Percentiles rank a stretch among this genome's conserved stretches.
Evolutionary conservation across 2,888 invertebrate genomes (phyloP).

Genomic region (Cheilosia pagana): DNA sequence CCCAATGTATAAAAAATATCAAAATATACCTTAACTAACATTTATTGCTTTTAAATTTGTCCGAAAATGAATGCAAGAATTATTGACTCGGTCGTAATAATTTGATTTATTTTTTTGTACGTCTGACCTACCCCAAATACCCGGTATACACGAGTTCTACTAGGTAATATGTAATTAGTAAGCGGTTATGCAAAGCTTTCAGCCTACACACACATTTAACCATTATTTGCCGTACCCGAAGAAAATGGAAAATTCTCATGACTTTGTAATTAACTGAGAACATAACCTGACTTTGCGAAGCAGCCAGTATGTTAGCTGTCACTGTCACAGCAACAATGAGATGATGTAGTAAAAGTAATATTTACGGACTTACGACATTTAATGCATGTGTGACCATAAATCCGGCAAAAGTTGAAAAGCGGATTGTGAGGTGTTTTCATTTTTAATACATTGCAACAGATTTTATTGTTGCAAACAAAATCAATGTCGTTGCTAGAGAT

Average conservation of each 20-base stretch:
- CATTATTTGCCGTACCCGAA: not conserved
- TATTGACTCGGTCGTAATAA: not conserved
- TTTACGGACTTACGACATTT: conserved; percentile 1
- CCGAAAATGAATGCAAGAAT: too few relatives aligned
- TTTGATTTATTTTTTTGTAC: not conserved
- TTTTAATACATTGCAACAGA: not conserved
- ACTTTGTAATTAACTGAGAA: conserved; percentile 13
- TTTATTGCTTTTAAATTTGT: too few relatives aligned
- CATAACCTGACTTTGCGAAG: not conserved
- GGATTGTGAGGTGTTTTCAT: not conserved
- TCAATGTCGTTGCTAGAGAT: too few relatives aligned
- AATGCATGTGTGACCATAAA: conserved; percentile 15
- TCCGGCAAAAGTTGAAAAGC: not conserved
- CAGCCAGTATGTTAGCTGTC: conserved; percentile 4
- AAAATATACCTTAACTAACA: too few relatives aligned
- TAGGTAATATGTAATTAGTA: conserved; percentile 1
- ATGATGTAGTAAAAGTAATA: conserved; percentile 4
- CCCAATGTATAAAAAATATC: too few relatives aligned
- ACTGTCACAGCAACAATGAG: conserved; percentile 9
- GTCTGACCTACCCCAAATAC: conserved; percentile 35
- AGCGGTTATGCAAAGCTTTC: not conserved
- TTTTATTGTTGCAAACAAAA: too few relatives aligned
- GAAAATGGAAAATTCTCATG: conserved; percentile 37
- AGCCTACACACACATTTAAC: conserved; percentile 10
- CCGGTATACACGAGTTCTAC: conserved; percentile 3